A percentile compares a stretch with the other conserved stretches of the same genome.
Evolutionary conservation across 1,140 invertebrate species (phyloP).

Genomic region (Hestina assimilis): DNA sequence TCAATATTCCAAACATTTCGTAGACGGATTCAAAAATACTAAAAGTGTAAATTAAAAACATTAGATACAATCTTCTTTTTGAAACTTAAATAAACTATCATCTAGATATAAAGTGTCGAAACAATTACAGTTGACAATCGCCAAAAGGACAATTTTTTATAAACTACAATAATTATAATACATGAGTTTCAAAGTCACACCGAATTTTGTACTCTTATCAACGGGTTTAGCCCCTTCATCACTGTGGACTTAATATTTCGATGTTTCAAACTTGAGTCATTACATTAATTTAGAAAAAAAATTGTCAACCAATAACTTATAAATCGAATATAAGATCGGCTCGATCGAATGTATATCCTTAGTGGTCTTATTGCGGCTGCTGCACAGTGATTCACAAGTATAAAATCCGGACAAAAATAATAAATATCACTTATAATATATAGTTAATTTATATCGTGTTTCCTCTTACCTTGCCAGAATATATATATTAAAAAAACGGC

Average conservation of each 20-base stretch:
- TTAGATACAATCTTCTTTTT: conserved; percentile 57
- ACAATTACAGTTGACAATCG: conserved; percentile 57
- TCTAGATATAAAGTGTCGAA: conserved; percentile 64
- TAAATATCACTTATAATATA: conserved; percentile 38
- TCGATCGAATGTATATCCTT: conserved; percentile 63
- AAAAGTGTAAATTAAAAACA: conserved; percentile 68
- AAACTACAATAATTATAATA: conserved; percentile 70
- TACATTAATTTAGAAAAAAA: conserved; percentile 69
- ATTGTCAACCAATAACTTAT: conserved; percentile 73
- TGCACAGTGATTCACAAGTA: conserved; percentile 70
- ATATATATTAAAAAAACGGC: conserved; percentile 63
- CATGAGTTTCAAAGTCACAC: conserved; percentile 70
- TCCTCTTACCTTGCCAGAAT: conserved; percentile 51
- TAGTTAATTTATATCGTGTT: conserved; percentile 29
- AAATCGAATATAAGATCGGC: conserved; percentile 54
- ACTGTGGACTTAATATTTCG: conserved; percentile 76
- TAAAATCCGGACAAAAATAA: conserved; percentile 66
- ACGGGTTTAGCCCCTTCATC: conserved; percentile 65
- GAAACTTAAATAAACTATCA: conserved; percentile 71
- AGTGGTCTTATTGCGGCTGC: conserved; percentile 68
- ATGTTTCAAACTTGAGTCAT: conserved; percentile 73
- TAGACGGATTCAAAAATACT: conserved; percentile 74
- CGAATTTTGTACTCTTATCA: conserved; percentile 76
- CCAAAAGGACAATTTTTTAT: conserved; percentile 67
- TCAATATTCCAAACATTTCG: conserved; percentile 68